Evolutionary conservation across 2,888 invertebrate species (phyloP), one percentile per base, ranked within the genome.

Genomic region (Agrochola lychnidis): DNA sequence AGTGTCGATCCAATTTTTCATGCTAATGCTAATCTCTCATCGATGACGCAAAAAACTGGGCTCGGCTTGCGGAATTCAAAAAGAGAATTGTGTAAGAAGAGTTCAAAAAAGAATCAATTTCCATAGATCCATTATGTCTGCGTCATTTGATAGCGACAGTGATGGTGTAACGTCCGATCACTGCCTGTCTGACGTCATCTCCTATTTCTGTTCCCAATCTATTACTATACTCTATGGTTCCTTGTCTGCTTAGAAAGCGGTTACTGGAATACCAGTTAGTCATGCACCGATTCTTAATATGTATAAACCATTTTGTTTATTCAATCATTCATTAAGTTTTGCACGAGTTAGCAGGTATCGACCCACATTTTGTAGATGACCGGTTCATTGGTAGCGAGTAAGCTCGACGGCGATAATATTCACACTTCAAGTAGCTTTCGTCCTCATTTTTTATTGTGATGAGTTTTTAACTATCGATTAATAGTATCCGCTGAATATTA

Each of bases 171-270:
- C 79, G 22, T 59, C 67, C 72, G 63, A 75, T 64, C 59, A 62
- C 76, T 57, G 64, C 57, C 70, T 59, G 61, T 10, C 53, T 86
- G 87, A 88, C 86, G 80, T 87, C 86, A 87, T 70, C 79, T 82
- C 78, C 78, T 83, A 83, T 83, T 85, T 87, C 79, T 79, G 76
- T 82, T 85, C n/a, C n/a, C n/a, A n/a, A n/a, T n/a, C n/a, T n/a
- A n/a, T n/a, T n/a, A n/a, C n/a, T n/a, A n/a, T n/a, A n/a, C n/a
- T n/a, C n/a, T n/a, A n/a, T n/a, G n/a, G n/a, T n/a, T n/a, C 82
- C 82, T 79, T 71, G 72, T 66, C 64, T 71, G 63, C 84, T 69
- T 87, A 88, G 88, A 88, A 88, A 88, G 86, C 69, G 69, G 76
- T 78, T 78, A 83, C 85, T 81, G 71, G 77, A 86, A 81, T 85